Evolutionary conservation across 1,140 invertebrate species (phyloP).

Genomic region (Colletes gigas): DNA sequence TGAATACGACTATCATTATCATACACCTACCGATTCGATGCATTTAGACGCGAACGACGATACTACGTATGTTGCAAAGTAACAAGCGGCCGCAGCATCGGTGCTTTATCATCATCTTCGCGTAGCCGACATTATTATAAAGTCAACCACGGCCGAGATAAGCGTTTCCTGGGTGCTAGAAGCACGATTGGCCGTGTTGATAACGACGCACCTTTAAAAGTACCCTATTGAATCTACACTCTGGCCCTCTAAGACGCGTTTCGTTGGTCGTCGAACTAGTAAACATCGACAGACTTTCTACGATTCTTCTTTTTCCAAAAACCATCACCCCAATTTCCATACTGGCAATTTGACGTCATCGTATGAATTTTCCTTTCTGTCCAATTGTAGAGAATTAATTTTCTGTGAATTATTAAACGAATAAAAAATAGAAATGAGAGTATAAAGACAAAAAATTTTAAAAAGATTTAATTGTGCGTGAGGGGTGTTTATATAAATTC

Average conservation of each 20-base stretch:
- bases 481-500: no score
- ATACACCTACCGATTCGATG: neutral
- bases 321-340: neutral
- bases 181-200: constrained; percentile 30
- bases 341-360: neutral
- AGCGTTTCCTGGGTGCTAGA: constrained; percentile 7
- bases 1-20: neutral
- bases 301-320: neutral
- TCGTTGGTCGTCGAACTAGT: neutral
- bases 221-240: constrained; percentile 13
- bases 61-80: constrained; percentile 11
- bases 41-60: constrained; percentile 3
- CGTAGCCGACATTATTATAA: constrained; percentile 38
- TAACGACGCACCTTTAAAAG: constrained; percentile 39
- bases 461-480: no score
- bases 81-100: constrained; percentile 20
- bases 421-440: no score
- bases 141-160: constrained; percentile 30
- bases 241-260: neutral
- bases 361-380: no score
- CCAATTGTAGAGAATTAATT: no score
- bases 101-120: constrained; percentile 43
- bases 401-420: no score
- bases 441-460: no score
- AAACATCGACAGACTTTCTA: neutral